Conservation (phyloP, 2,113 vertebrate species). For the Pavo muticus region DNA sequence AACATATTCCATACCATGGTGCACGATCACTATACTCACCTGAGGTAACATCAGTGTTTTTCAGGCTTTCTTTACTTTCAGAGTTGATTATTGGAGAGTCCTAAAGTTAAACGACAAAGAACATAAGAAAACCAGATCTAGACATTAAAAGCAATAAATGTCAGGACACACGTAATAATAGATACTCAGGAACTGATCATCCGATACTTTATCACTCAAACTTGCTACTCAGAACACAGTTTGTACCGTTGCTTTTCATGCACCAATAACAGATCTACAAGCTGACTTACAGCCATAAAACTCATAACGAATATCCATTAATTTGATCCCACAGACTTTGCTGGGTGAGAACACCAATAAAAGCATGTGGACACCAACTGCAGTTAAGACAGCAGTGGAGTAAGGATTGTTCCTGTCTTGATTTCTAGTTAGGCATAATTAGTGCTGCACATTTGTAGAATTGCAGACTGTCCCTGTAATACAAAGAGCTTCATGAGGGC, state of each 20-base stretch:
- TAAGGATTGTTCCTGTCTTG: too few relatives aligned
- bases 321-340: not conserved
- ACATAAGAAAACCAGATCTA: not conserved
- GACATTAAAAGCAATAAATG: not conserved
- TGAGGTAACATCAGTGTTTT: slow-evolving; percentile 66
- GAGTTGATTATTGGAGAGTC: slow-evolving; percentile 28
- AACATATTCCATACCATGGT: not conserved
- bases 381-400: too few relatives aligned
- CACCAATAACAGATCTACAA: not conserved
- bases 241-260: not conserved
- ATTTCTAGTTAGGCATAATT: too few relatives aligned
- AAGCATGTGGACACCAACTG: too few relatives aligned
- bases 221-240: not conserved
- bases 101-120: slow-evolving; percentile 67
- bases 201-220: not conserved
- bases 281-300: not conserved
- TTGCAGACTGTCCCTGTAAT: too few relatives aligned
- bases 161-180: not conserved
- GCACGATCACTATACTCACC: slow-evolving; percentile 60
- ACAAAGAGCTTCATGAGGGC: too few relatives aligned
- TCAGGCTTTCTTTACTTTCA: slow-evolving; percentile 43
- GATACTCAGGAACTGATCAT: not conserved
- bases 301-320: fast-evolving
- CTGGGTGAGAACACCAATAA: too few relatives aligned
- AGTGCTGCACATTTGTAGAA: too few relatives aligned